phyloP scores from a whole-genome alignment of 2,113 vertebrate genomes.

The Albula goreensis region DNA sequence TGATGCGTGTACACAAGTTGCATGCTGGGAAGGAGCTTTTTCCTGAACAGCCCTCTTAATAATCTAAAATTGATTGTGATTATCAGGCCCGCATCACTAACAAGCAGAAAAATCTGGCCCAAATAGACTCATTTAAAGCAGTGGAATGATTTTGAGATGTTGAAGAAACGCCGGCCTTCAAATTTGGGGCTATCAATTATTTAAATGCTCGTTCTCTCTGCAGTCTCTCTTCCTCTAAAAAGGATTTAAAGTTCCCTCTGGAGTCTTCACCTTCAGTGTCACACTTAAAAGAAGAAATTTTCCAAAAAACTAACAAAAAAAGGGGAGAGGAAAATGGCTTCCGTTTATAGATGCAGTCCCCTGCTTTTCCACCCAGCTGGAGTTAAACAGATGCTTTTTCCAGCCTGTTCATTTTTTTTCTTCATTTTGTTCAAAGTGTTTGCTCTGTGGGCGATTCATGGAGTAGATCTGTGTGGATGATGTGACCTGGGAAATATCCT shows the following conservation, averaged over 20 bases:
- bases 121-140: not conserved
- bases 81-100: not conserved
- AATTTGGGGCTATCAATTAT: slow-evolving; percentile 43
- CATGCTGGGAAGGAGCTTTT: not conserved
- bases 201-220: slow-evolving; percentile 38
- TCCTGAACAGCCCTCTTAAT: not conserved
- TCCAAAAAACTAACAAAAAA: slow-evolving; percentile 18
- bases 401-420: not conserved
- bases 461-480: not conserved
- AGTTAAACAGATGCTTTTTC: slow-evolving; percentile 36
- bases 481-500: too few relatives aligned
- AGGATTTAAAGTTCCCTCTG: slow-evolving; percentile 32
- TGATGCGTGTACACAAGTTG: not conserved
- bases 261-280: slow-evolving; percentile 15
- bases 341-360: not conserved
- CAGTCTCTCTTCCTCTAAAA: slow-evolving; percentile 36
- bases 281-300: slow-evolving; percentile 42
- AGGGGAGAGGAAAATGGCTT: slow-evolving; percentile 12
- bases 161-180: not conserved
- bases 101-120: not conserved
- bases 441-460: not conserved
- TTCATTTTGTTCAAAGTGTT: not conserved
- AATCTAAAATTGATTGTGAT: not conserved
- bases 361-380: slow-evolving; percentile 20
- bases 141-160: not conserved